Evolutionary conservation across 1,140 invertebrate genomes (phyloP).

Genomic region (Drosophila setifemur): DNA sequence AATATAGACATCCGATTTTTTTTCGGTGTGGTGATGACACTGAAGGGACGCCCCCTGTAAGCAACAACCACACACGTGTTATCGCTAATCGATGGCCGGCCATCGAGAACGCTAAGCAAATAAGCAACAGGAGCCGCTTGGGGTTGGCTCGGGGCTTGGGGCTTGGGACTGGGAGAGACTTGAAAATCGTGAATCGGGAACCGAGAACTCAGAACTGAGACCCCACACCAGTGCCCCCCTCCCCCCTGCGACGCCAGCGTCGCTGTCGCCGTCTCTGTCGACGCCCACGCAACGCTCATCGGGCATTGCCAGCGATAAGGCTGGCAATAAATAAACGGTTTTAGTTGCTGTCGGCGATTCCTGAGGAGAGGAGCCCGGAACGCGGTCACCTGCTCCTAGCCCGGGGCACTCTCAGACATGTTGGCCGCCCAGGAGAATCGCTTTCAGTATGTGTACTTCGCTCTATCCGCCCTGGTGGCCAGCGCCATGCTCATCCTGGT

Average conservation of each 20-base stretch:
- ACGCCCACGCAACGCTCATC: slow-evolving; percentile 8
- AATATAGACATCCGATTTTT: no score
- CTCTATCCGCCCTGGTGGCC: slow-evolving; percentile 70
- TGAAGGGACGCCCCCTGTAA: slow-evolving; percentile 10
- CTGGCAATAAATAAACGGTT: slow-evolving; percentile 53
- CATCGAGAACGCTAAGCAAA: slow-evolving; percentile 71
- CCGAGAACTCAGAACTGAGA: slow-evolving; percentile 7
- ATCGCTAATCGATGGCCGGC: slow-evolving; percentile 77
- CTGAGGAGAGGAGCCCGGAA: slow-evolving; percentile 32
- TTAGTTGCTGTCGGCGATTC: slow-evolving; percentile 54
- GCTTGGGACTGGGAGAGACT: slow-evolving; percentile 4
- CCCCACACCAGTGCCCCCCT: slow-evolving; percentile 5
- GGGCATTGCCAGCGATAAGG: slow-evolving; percentile 2
- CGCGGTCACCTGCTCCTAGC: not conserved
- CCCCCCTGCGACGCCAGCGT: not conserved
- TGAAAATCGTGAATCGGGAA: slow-evolving; percentile 3
- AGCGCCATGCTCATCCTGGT: slow-evolving; percentile 64
- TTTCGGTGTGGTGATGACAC: slow-evolving; percentile 35
- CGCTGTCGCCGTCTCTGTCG: slow-evolving; percentile 2
- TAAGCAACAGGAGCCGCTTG: slow-evolving; percentile 72
- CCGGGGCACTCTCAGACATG: slow-evolving; percentile 38
- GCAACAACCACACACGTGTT: slow-evolving; percentile 34
- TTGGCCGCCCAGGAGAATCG: slow-evolving; percentile 66
- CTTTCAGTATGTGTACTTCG: slow-evolving; percentile 77
- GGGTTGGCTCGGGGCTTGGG: slow-evolving; percentile 3